Evolutionary conservation across 2,888 invertebrate species (phyloP).

Genomic region (Fragum sueziense): DNA sequence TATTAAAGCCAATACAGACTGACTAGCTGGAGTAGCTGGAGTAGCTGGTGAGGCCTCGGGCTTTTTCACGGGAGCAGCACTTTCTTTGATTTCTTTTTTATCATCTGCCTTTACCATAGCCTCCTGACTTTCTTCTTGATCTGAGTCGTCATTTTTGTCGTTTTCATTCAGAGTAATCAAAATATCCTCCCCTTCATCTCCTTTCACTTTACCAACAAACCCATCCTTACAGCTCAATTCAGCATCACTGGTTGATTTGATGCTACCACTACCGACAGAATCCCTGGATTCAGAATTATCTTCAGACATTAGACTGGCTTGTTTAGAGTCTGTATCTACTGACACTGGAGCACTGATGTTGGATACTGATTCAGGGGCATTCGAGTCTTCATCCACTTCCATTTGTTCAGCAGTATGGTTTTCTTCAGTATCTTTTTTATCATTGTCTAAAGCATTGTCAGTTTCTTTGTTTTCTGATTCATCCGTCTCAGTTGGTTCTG

Average conservation of each 20-base stretch:
- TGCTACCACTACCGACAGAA: slow-evolving; percentile 33
- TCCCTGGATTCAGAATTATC: slow-evolving; percentile 48
- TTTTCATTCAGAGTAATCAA: slow-evolving; percentile 62
- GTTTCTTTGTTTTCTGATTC: background rate
- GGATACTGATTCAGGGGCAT: slow-evolving; percentile 35
- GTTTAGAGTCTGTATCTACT: slow-evolving; percentile 27
- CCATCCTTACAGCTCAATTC: slow-evolving; percentile 31
- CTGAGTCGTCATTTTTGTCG: slow-evolving; percentile 34
- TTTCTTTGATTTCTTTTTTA: background rate
- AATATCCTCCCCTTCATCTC: slow-evolving; percentile 60
- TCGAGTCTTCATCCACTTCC: slow-evolving; percentile 40
- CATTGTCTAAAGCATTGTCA: background rate
- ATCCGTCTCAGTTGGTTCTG: background rate
- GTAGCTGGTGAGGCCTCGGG: background rate
- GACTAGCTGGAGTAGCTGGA: background rate
- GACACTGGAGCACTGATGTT: slow-evolving; percentile 32
- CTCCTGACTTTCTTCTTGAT: slow-evolving; percentile 6
- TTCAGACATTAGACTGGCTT: slow-evolving; percentile 44
- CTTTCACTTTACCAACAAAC: slow-evolving; percentile 58
- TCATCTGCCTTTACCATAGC: background rate
- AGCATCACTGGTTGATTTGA: slow-evolving; percentile 14
- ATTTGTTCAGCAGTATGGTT: slow-evolving; percentile 28
- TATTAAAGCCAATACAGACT: background rate
- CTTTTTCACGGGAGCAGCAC: background rate
- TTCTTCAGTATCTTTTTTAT: background rate